These are phyloP conservation scores for Aleiodes sp. DNA, from an alignment of 1,140 invertebrate genomes.

Conservation along the genomic window DNA sequence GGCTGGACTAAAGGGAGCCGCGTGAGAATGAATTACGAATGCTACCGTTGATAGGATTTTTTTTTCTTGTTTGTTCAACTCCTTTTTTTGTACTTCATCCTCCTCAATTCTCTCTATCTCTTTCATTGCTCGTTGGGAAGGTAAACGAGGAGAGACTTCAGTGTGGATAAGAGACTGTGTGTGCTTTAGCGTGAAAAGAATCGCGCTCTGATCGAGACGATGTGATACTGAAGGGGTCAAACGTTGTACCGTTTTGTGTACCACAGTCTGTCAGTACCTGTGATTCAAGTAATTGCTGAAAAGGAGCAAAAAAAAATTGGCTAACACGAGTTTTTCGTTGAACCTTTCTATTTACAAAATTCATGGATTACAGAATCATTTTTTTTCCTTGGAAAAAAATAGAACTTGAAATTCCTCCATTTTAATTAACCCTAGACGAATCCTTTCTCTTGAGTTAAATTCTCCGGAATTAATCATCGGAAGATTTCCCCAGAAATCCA, in stretches of 20 bases:
- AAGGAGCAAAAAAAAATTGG: too few relatives aligned
- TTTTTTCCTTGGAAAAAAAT: too few relatives aligned
- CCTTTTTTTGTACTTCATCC: not conserved
- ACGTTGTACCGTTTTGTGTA: conserved; percentile 3
- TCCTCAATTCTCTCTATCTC: not conserved
- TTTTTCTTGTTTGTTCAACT: not conserved
- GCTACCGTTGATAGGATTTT: conserved; percentile 12
- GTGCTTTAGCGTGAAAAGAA: conserved; percentile 10
- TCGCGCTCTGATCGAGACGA: conserved; percentile 18
- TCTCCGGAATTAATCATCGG: not conserved
- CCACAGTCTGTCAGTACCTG: too few relatives aligned
- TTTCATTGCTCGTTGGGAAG: not conserved
- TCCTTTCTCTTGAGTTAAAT: too few relatives aligned
- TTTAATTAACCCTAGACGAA: too few relatives aligned
- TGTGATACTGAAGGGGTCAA: conserved; percentile 1
- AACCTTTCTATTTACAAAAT: too few relatives aligned
- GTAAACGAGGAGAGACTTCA: not conserved
- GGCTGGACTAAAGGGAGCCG: not conserved
- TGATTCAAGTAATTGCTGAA: too few relatives aligned
- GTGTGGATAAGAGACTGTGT: not conserved
- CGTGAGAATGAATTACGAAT: conserved; percentile 18
- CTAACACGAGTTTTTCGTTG: too few relatives aligned
- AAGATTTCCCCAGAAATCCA: not conserved
- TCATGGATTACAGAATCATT: too few relatives aligned
- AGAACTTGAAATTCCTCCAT: too few relatives aligned